Base-by-base conservation (phyloP, 2,113 vertebrate genomes). In the Sclerurus mexicanus region DNA sequence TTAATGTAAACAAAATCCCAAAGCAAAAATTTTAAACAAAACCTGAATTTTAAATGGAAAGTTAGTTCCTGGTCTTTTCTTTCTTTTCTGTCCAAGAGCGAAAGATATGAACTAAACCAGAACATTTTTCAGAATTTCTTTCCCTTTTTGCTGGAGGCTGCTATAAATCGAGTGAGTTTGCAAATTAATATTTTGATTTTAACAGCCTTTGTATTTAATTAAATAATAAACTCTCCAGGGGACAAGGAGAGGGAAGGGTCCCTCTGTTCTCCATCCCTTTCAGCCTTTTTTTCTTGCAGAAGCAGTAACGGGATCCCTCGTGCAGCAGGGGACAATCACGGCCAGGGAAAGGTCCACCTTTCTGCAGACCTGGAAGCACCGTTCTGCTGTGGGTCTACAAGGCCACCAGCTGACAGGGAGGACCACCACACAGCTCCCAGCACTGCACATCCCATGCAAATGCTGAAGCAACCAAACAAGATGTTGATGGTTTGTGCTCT, bases 361-460 rank as follows among this genome's bases (percentile, higher is more conserved):
- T 23, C 1, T 9, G 10, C 33, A 59, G 35, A 12, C 15, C n/a
- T 55, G 3, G 1, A 35, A 25, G 31, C 16, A 11, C 7, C 7
- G 1, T 3, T 19, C 22, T 2, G 1, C 2, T 3, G 1, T 1
- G 17, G 40, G n/a, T 22, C 56, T 59, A 31, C 22, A 1, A 1
- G 4, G 3, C 42, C 33, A 30, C 24, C 74, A 82, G 60, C 21
- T 35, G 20, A 64, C 14, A 53, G 27, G 1, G 1, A 12, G 8
- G 7, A 5, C 42, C 24, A 39, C 20, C 37, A 75, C 75, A 68
- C 35, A 50, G 73, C 37, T 59, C 39, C 80, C 42, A 82, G 67
- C 27, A 40, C 40, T 25, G 44, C 50, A 8, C 3, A 31, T 10
- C 35, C 20, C 46, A 17, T 15, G 14, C 7, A 14, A 42, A 42